Base-by-base conservation (phyloP, 2,113 vertebrate genomes). In the Hiodon tergisus region DNA sequence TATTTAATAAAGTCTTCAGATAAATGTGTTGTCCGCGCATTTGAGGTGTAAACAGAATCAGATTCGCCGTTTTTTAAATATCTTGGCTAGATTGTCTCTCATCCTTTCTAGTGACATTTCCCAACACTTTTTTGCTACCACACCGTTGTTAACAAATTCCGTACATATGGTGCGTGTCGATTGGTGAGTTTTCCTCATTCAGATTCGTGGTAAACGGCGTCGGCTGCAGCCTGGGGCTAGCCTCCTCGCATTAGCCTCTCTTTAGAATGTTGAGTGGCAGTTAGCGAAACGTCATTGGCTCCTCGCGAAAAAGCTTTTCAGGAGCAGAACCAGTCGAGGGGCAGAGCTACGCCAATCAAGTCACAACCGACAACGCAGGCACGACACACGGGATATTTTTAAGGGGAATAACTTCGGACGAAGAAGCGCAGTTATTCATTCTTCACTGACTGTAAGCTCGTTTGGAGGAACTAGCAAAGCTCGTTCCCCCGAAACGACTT, bases 301-400 rank as follows among this genome's bases (percentile, higher is more conserved):
- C 78, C 78, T 69, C 76, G 72, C 75, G 73, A 72, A 72, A 67
- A 72, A 50, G 72, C 67, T 78, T 67, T 77, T 76, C 71, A 76
- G 78, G 63, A 69, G 74, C 53, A 51, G 70, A 46, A 61, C 69
- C 63, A 70, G 81, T 69, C 72, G 76, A 74, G 78, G 78, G 76
- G 81, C 72, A 78, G 80, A 72, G 80, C 85, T 69, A 65, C 85
- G 84, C 88, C 89, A 92, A 89, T 91, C 88, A 90, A 82, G 79
- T 79, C 76, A 17, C 47, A 78, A 77, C 71, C 72, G 68, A 68
- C 75, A 54, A 68, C 75, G 69, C 71, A 55, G 72, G 71, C 57
- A 58, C 67, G 78, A 74, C 79, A 85, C 66, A 1, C 80, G 79
- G 78, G 86, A 79, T 75, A 81, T 84, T 83, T 85, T 74, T 78